phyloP scores from a whole-genome alignment of 2,797 vertebrate species.

The Telmatherina bonti region DNA sequence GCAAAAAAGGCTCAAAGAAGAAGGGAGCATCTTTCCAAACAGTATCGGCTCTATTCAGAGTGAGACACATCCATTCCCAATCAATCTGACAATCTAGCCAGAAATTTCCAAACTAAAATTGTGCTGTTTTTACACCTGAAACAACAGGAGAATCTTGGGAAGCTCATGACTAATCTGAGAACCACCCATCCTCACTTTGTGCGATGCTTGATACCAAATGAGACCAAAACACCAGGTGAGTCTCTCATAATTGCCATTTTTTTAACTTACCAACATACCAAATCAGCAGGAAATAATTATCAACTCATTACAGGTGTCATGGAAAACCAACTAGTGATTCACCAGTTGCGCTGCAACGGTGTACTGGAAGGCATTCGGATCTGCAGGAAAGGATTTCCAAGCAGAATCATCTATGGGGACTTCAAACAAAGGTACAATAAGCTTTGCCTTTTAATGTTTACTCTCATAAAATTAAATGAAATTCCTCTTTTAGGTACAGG shows the following conservation, averaged over 20 bases:
- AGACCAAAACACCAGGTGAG: conserved; percentile 89
- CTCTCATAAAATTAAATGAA: too few species aligned
- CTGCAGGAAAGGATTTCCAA: conserved; percentile 90
- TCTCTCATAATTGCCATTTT: too few species aligned
- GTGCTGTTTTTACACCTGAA: too few species aligned
- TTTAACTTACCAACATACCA: too few species aligned
- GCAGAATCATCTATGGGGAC: conserved; percentile 74
- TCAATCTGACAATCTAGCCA: too few species aligned
- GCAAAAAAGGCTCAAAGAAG: conserved; percentile 89
- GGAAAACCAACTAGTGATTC: conserved; percentile 65
- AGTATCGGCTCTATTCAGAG: conserved; percentile 90
- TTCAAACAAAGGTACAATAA: conserved; percentile 27
- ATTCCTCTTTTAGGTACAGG: conserved; percentile 62
- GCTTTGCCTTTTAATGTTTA: not conserved
- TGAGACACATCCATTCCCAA: conserved; percentile 49
- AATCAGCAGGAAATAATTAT: too few species aligned
- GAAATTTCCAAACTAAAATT: too few species aligned
- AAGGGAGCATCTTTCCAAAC: conserved; percentile 93
- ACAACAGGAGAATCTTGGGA: conserved; percentile 89
- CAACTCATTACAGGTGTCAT: not conserved
- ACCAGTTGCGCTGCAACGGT: conserved; percentile 72
- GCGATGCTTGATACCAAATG: conserved; percentile 91
- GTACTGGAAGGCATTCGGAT: conserved; percentile 89
- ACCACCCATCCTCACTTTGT: conserved; percentile 92
- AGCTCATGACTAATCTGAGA: conserved; percentile 89